phyloP scores from a whole-genome alignment of 2,888 invertebrate genomes.

The Digitonthophagus gazella region DNA sequence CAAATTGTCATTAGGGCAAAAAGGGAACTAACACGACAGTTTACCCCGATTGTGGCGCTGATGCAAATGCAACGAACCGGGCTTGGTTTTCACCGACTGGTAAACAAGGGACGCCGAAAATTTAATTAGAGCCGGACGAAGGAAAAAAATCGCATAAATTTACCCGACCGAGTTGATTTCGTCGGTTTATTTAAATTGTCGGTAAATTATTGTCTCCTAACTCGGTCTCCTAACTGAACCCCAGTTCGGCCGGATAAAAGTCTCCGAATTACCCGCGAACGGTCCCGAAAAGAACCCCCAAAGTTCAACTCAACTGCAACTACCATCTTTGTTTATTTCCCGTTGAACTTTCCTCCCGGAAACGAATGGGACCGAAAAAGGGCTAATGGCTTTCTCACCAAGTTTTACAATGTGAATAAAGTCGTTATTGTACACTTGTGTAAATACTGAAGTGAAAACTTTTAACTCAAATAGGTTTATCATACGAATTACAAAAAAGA shows the following conservation, averaged over 20 bases:
- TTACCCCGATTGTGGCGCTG: not conserved
- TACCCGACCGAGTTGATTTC: not conserved
- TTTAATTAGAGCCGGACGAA: not conserved
- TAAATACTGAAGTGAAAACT: no score
- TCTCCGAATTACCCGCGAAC: not conserved
- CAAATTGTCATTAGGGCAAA: not conserved
- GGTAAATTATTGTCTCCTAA: not conserved
- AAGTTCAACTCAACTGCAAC: no score
- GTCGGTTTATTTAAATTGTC: not conserved
- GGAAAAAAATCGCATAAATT: not conserved
- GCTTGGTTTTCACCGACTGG: not conserved
- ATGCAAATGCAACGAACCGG: not conserved
- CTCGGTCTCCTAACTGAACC: no score
- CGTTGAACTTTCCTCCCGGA: no score
- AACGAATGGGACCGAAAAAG: no score
- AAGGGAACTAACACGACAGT: not conserved
- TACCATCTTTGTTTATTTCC: no score
- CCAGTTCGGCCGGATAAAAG: not conserved
- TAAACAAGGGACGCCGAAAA: not conserved
- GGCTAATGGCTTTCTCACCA: no score
- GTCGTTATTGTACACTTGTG: no score
- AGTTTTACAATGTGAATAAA: no score
- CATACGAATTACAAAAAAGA: no score
- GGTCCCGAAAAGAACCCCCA: no score
- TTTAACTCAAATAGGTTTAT: no score